phyloP scores from a whole-genome alignment of 2,113 vertebrate genomes.

The Nesoenas mayeri region DNA sequence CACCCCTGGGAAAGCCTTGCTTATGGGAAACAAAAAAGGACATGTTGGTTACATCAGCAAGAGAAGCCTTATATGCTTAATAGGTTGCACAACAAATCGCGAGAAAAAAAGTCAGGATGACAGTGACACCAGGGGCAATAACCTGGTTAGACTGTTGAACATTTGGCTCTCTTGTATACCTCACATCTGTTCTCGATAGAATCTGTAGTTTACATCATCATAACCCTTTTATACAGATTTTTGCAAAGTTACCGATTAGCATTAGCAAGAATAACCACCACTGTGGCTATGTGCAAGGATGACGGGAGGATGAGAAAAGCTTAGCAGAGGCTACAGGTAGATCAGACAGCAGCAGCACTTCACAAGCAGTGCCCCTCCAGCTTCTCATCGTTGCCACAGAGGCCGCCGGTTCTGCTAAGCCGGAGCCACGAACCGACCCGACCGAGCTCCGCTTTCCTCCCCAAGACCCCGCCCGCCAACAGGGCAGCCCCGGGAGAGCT shows the following conservation, averaged over 20 bases:
- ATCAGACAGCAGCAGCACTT: not conserved
- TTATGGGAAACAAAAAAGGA: not conserved
- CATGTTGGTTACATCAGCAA: not conserved
- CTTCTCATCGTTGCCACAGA: not conserved
- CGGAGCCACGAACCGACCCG: not conserved
- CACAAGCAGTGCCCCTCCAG: fast-evolving
- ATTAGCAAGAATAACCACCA: not conserved
- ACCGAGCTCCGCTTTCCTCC: not conserved
- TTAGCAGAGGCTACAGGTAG: not conserved
- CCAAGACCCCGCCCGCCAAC: not conserved
- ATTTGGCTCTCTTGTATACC: not conserved
- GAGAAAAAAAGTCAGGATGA: not conserved
- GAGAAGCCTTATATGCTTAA: not conserved
- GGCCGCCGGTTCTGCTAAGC: too few species aligned
- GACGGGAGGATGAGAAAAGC: not conserved
- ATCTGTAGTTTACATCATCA: not conserved
- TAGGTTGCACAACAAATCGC: constrained; percentile 7
- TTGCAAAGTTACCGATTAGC: not conserved
- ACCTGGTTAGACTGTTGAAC: not conserved
- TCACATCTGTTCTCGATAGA: not conserved
- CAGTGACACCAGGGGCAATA: not conserved
- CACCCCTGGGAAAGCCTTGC: not conserved
- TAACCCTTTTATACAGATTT: not conserved
- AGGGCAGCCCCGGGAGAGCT: not conserved
- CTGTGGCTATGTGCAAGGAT: fast-evolving